Conservation (phyloP, 2,888 invertebrate genomes). For the Tiliacea citrago region DNA sequence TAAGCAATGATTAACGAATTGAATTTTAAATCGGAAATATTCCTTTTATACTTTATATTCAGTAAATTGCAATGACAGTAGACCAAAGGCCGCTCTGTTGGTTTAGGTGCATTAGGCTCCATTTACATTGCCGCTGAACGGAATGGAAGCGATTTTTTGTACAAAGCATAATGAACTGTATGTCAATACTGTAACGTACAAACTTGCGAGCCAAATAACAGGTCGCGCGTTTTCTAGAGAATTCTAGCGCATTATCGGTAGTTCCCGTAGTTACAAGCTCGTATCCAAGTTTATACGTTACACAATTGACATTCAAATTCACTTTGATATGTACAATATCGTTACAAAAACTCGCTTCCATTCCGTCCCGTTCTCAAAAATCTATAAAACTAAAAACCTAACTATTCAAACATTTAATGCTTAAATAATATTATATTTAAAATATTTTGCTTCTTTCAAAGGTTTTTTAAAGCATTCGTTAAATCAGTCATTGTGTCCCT, state of each 20-base stretch:
- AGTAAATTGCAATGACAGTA: background rate
- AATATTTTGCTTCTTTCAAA: slow-evolving; percentile 44
- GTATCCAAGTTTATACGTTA: background rate
- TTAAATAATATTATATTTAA: slow-evolving; percentile 22
- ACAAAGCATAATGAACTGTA: background rate
- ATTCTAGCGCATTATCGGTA: background rate
- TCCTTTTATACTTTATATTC: background rate
- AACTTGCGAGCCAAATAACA: background rate
- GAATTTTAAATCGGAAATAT: background rate
- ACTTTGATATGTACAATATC: too few relatives aligned
- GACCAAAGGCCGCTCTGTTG: too few relatives aligned
- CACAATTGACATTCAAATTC: background rate
- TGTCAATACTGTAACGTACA: background rate
- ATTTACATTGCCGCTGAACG: background rate
- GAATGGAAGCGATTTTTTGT: background rate
- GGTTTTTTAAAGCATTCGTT: slow-evolving; percentile 23
- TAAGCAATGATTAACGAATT: background rate
- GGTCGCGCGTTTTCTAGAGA: background rate
- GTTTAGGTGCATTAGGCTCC: too few relatives aligned
- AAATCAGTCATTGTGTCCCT: slow-evolving; percentile 39
- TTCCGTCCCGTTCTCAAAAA: background rate
- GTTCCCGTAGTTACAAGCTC: background rate
- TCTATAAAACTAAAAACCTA: background rate
- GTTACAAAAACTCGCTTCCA: background rate
- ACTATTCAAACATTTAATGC: slow-evolving; percentile 1